Evolutionary conservation across 2,888 invertebrate genomes (phyloP).

Genomic region (Bombylius discolor): DNA sequence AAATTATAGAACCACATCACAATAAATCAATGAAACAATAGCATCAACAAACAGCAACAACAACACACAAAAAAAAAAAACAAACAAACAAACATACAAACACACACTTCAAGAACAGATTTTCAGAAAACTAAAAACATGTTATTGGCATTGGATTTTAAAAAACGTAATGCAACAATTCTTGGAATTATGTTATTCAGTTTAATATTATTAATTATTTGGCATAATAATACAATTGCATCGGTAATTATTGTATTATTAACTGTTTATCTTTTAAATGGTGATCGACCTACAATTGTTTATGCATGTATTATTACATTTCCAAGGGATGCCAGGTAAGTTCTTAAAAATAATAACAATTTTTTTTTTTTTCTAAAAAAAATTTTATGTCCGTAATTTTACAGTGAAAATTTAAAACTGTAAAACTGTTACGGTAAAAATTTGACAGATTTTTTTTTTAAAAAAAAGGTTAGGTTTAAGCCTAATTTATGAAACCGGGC

Average conservation of each 20-base stretch:
- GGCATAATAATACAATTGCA: slow-evolving; percentile 19
- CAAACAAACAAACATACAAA: no score
- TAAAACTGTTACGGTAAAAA: not conserved
- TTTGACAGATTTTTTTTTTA: no score
- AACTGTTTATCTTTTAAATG: slow-evolving; percentile 24
- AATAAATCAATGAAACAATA: no score
- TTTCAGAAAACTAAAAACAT: slow-evolving; percentile 9
- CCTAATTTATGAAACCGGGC: no score
- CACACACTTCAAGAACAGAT: no score
- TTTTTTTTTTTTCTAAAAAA: not conserved
- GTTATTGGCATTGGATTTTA: slow-evolving; percentile 25
- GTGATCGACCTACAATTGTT: slow-evolving; percentile 22
- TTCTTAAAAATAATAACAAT: slow-evolving; percentile 1
- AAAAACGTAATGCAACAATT: slow-evolving; percentile 26
- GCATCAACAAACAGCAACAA: no score
- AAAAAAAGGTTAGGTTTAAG: no score
- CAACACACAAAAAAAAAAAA: no score
- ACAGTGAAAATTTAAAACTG: no score
- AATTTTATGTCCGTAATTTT: no score
- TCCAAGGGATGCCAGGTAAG: slow-evolving; percentile 28
- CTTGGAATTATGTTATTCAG: slow-evolving; percentile 22
- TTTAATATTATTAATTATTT: slow-evolving; percentile 17
- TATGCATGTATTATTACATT: slow-evolving; percentile 25
- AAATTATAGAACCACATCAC: no score
- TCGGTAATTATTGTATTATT: slow-evolving; percentile 22